Base-by-base conservation (phyloP, 2,888 invertebrate species). In the Silvanus unidentatus region DNA sequence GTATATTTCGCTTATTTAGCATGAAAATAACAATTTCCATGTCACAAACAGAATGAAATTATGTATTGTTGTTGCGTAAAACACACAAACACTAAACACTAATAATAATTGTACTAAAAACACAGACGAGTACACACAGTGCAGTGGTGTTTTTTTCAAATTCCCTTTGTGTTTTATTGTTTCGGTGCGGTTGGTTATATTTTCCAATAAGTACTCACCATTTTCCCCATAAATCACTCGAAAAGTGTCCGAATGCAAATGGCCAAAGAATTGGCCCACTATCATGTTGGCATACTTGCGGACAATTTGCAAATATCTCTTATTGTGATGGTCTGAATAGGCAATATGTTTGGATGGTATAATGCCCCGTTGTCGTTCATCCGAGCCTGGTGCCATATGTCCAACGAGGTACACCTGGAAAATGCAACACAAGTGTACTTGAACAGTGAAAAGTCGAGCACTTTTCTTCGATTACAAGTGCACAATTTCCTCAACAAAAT, bases 261-360 rank as follows among this genome's bases (percentile, higher is more conserved):
- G 93, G 3, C 93, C 94, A 64, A 91, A 94, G 76, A 94, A 91
- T 73, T 94, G 93, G 14, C 91, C 91, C 16, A 86, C 84, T 58
- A 94, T 93, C 60, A 90, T 85, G 60, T 82, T 79, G 27, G 88
- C 80, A 67, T 86, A 84, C 50, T 81, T 81, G 11, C 86, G 77
- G n/a, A 93, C 81, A 49, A 84, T 73, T 47, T 82, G 77, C 45
- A 93, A 72, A 66, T 90, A 92, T 53, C 79, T 79, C 29, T 78
- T 78, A 71, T 91, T 93, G 65, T 88, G 88, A 55, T 81, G 80
- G 40, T 84, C 81, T 12, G 84, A 81, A 70, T 78, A 85, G 39
- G 80, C 77, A 68, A 58, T 77, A 45, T 68, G 73, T 12, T 32
- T n/a, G 52, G 78, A 72, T 58, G 79, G 66, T 60, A 81, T 70